Base-by-base conservation (phyloP, 2,888 invertebrate genomes). In the Habrosyne pyritoides region DNA sequence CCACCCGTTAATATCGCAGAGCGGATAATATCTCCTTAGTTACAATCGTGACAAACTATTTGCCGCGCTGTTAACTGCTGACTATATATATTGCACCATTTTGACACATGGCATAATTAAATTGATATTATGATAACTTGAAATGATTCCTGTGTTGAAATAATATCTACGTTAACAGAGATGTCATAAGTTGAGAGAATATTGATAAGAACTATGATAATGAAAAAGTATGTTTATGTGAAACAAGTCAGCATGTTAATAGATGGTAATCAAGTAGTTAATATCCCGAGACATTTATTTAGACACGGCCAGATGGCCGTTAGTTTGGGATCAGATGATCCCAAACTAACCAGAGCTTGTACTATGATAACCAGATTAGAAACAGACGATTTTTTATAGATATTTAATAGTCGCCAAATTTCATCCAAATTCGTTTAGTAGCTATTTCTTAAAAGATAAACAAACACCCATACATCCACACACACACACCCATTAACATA, bases 21-120 rank as follows among this genome's bases (percentile, higher is more conserved):
- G 63, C 66, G 76, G 79, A 84, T 85, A 78, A 76, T 80, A 83
- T 83, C 81, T 80, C 69, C 64, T 71, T 74, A 64, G 73, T 78
- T 81, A 79, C 78, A 75, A 81, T 83, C 79, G 78, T 79, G 83
- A 86, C 85, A 85, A 83, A 83, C 81, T 78, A 79, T 84, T 85
- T 82, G 77, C 77, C 76, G 81, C 79, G 73, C 75, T 70, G 79
- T 73, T 81, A 77, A 77, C 74, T 79, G 67, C 74, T 67, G 57
- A 70, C 71, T 61, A 73, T 75, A 73, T 79, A 24, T 75, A 80
- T 80, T 73, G 73, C 61, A 64, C 64, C 66, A 64, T 68, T 73
- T 42, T 72, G 73, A 81, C 77, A 69, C 72, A 42, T 69, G 67
- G 68, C 67, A 64, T 75, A 71, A 80, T 78, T 78, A 77, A 77